A percentile compares a stretch with the other conserved stretches of the same genome.
Evolutionary conservation across 2,113 vertebrate species (phyloP).

Genomic region (Geococcyx californianus): DNA sequence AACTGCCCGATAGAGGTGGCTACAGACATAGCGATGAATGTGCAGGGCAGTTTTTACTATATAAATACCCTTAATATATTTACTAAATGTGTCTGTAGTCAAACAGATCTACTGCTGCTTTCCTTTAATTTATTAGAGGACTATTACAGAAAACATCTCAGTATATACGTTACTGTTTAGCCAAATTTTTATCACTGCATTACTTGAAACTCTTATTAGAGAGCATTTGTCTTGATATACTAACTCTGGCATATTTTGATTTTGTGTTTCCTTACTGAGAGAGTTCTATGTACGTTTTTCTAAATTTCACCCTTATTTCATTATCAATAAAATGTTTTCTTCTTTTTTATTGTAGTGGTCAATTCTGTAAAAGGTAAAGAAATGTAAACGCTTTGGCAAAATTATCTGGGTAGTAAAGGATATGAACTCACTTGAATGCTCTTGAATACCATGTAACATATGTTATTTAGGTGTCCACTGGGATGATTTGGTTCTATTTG

Average conservation of each 20-base stretch:
- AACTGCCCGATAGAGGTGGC: background rate
- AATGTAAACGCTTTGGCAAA: background rate
- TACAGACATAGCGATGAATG: background rate
- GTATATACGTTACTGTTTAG: background rate
- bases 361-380: background rate
- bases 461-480: background rate
- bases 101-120: conserved; percentile 43
- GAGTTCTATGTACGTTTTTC: conserved; percentile 44
- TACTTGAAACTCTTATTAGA: conserved; percentile 15
- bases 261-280: conserved; percentile 6
- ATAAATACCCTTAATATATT: conserved; percentile 54
- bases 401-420: background rate
- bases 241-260: conserved; percentile 34
- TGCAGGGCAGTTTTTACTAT: background rate
- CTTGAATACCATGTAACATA: background rate
- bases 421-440: background rate
- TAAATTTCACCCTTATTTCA: background rate
- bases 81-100: conserved; percentile 73
- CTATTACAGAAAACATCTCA: conserved; percentile 35
- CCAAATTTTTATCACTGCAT: background rate
- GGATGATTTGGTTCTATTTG: background rate
- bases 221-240: conserved; percentile 23
- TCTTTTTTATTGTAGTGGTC: background rate
- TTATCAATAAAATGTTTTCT: conserved; percentile 46
- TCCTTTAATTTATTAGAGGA: conserved; percentile 37